Percentiles rank a stretch among this genome's conserved stretches.
These are phyloP conservation scores for Megalopta genalis DNA, from an alignment of 1,140 invertebrate species.

Conservation along the genomic window DNA sequence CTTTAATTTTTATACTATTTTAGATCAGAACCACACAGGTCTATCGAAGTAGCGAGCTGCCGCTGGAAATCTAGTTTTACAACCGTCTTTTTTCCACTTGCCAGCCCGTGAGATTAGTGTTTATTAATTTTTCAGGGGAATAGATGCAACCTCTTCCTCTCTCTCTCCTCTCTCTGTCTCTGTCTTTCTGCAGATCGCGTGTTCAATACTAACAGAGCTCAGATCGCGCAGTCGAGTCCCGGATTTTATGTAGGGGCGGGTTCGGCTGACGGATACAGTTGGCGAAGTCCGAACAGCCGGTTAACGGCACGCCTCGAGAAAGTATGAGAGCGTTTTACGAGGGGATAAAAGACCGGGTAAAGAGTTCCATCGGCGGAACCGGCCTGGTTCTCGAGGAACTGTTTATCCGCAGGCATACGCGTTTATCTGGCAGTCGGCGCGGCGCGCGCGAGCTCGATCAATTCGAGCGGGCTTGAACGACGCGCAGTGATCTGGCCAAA, in stretches of 20 bases:
- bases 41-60: too few relatives aligned
- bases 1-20: too few relatives aligned
- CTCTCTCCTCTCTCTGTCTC: too few relatives aligned
- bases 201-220: not conserved
- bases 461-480: too few relatives aligned
- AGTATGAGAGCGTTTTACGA: not conserved
- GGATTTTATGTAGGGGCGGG: not conserved
- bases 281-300: not conserved
- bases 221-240: not conserved
- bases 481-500: too few relatives aligned
- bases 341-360: not conserved
- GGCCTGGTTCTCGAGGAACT: not conserved
- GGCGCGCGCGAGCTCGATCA: not conserved
- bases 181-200: not conserved
- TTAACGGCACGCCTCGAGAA: not conserved
- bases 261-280: not conserved
- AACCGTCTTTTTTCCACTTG: too few relatives aligned
- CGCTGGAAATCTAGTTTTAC: too few relatives aligned
- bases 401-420: not conserved
- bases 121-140: too few relatives aligned
- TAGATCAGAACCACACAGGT: too few relatives aligned
- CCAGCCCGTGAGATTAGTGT: too few relatives aligned
- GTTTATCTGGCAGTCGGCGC: not conserved
- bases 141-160: too few relatives aligned
- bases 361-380: not conserved